These are phyloP conservation scores for Heteromormyrus szaboi DNA, from an alignment of 2,797 vertebrate genomes.

Conservation along the genomic window DNA sequence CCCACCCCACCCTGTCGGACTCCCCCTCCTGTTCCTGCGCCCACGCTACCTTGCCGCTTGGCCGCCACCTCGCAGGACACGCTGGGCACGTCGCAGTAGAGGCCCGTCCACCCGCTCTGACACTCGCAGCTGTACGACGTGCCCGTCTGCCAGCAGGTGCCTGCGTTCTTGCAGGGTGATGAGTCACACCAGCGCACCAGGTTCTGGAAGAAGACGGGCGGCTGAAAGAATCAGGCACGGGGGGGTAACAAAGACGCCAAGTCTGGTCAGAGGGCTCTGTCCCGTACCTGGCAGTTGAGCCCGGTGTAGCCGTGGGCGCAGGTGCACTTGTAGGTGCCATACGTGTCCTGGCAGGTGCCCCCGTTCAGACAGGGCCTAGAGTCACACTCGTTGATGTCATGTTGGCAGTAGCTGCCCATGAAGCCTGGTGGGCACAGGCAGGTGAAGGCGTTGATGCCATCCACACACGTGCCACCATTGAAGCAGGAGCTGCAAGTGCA, in stretches of 20 bases:
- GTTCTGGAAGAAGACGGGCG: constrained; percentile 54
- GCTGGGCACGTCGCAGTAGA: constrained; percentile 88
- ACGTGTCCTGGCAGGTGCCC: constrained; percentile 92
- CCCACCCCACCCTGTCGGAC: background rate
- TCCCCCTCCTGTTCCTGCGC: background rate
- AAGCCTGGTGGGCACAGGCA: constrained; percentile 84
- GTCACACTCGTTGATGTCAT: constrained; percentile 91
- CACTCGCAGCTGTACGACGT: constrained; percentile 83
- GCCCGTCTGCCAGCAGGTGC: constrained; percentile 80
- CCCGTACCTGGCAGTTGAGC: constrained; percentile 83
- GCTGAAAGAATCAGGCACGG: too few species aligned
- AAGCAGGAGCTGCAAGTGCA: constrained; percentile 79
- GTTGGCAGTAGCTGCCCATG: constrained; percentile 91
- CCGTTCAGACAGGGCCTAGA: constrained; percentile 88
- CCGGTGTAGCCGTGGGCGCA: constrained; percentile 89
- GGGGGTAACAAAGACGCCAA: too few species aligned
- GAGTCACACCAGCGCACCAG: constrained; percentile 88
- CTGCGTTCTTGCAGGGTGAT: constrained; percentile 85
- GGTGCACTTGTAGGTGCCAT: constrained; percentile 87
- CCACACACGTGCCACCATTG: constrained; percentile 84
- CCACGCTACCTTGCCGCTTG: constrained; percentile 73
- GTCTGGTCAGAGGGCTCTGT: background rate
- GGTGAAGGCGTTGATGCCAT: constrained; percentile 90
- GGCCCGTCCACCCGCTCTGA: constrained; percentile 81
- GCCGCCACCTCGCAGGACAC: constrained; percentile 93